Evolutionary conservation across 2,113 vertebrate genomes (phyloP), one percentile per base, ranked within the genome.

Genomic region (Erythrolamprus reginae): DNA sequence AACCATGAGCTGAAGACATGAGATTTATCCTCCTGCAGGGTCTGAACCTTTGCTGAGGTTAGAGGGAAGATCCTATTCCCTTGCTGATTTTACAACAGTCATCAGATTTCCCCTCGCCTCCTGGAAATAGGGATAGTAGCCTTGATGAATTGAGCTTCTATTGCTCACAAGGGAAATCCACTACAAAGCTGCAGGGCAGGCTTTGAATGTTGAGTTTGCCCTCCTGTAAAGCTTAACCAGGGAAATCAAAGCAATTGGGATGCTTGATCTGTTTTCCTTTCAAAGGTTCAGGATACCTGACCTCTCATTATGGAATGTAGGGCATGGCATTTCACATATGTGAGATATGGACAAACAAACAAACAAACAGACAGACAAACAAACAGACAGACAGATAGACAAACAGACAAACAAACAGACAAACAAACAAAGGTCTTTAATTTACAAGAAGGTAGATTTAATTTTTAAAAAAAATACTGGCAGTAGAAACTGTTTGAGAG

Each of bases 121-220:
- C 21, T 24, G 13, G 89, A 48, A 89, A n/a, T 58, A 90, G 12
- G 23, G 95, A 88, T 26, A 77, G 51, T 0, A 88, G 10, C 50
- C 92, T 92, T 0, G 86, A 93, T 92, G 88, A 93, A 82, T 58
- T 55, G 33, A 51, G 21, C 61, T 88, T 87, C 90, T 91, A 84
- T 82, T 86, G 88, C 83, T 92, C 92, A 88, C 0, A 0, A 55
- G 90, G 90, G 90, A 93, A 91, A 93, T 19, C 61, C 24, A 1
- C 0, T 0, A 26, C 50, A 48, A 91, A 88, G 91, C 70, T 82
- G 33, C 70, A 84, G 38, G 1, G 0, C 90, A 53, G 61, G 70
- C 90, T 84, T 53, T 90, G 91, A 89, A 23, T 45, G 51, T 0
- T 91, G 84, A 89, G 86, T 1, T 87, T 0, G 0, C 82, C 50